Conservation (phyloP, 1,140 invertebrate genomes). For the Zophobas morio region DNA sequence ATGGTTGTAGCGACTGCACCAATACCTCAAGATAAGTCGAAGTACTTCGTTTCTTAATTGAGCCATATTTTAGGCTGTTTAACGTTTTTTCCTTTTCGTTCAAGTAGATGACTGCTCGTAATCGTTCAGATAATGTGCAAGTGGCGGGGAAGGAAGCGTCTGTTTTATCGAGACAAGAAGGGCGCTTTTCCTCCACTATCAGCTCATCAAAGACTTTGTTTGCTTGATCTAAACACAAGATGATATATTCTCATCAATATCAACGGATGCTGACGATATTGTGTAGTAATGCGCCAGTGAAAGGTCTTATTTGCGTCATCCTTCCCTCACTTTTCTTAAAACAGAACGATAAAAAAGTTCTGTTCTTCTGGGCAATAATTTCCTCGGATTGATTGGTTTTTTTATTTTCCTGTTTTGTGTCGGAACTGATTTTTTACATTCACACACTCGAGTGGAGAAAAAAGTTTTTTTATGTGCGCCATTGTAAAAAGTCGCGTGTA, state of each 20-base stretch:
- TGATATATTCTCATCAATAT: background rate
- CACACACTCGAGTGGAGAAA: conserved; percentile 26
- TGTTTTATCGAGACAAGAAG: conserved; percentile 6
- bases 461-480: conserved; percentile 18
- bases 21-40: conserved; percentile 40
- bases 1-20: conserved; percentile 22
- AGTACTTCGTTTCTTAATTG: conserved; percentile 35
- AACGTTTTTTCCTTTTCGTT: conserved; percentile 20
- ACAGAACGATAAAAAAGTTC: conserved; percentile 28
- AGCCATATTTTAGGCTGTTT: conserved; percentile 28
- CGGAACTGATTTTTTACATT: conserved; percentile 34
- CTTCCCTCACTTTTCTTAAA: background rate
- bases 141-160: background rate
- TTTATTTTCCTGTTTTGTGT: conserved; percentile 39
- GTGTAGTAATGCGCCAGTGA: background rate
- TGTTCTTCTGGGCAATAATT: conserved; percentile 9
- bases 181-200: background rate
- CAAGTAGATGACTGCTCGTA: conserved; percentile 26
- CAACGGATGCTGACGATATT: background rate
- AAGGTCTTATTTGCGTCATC: conserved; percentile 5
- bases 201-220: conserved; percentile 9
- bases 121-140: conserved; percentile 15
- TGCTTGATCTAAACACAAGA: background rate
- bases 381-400: conserved; percentile 27
- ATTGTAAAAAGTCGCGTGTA: conserved; percentile 23